Percentiles rank a stretch among this genome's conserved stretches.
These are phyloP conservation scores for Dermatophagoides farinae DNA, from an alignment of 1,140 invertebrate genomes.

Conservation along the genomic window DNA sequence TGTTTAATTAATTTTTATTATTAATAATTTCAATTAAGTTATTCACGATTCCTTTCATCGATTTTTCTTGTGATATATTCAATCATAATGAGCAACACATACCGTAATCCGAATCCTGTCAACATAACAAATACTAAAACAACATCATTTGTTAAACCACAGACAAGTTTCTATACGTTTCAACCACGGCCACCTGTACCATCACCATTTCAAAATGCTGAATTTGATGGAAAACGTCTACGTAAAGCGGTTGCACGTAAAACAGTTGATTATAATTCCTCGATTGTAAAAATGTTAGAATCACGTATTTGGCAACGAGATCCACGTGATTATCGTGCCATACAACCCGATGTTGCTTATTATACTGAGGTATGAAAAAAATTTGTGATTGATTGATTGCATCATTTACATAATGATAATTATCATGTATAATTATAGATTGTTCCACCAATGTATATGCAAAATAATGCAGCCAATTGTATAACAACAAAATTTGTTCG, in stretches of 20 bases:
- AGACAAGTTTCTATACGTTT: slow-evolving; percentile 13
- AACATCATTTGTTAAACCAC: not conserved
- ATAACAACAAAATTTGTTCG: slow-evolving; percentile 89
- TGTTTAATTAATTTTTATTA: no score
- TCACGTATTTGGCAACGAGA: slow-evolving; percentile 75
- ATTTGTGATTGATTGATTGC: not conserved
- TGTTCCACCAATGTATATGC: slow-evolving; percentile 63
- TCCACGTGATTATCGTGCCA: slow-evolving; percentile 53
- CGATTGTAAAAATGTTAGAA: slow-evolving; percentile 74
- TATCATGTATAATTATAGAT: slow-evolving; percentile 26
- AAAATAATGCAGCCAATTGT: slow-evolving; percentile 87
- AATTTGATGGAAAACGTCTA: slow-evolving; percentile 79
- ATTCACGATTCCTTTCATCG: no score
- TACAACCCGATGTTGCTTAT: slow-evolving; percentile 76
- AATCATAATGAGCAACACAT: not conserved
- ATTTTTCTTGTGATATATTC: no score
- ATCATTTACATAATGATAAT: not conserved
- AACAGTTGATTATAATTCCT: slow-evolving; percentile 95
- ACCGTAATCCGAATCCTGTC: not conserved
- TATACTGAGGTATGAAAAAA: slow-evolving; percentile 23
- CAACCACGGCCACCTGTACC: slow-evolving; percentile 13
- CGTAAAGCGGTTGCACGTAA: slow-evolving; percentile 89
- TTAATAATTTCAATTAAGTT: no score
- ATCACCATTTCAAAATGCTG: slow-evolving; percentile 8
- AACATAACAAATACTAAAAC: no score